These are phyloP conservation scores for Cenopis cana DNA, from an alignment of 2,888 invertebrate genomes.

Conservation along the genomic window DNA sequence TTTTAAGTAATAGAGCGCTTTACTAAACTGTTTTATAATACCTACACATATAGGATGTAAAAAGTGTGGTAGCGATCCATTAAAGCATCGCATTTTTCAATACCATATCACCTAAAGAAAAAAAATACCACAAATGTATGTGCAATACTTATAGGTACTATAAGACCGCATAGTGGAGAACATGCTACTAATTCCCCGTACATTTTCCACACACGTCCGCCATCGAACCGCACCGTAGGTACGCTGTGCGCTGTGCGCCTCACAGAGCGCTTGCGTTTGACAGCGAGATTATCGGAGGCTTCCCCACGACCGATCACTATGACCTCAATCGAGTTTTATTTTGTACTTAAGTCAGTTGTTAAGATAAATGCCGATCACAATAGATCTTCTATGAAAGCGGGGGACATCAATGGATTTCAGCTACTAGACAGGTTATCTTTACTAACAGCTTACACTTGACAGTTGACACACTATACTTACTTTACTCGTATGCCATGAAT, in stretches of 20 bases:
- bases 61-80: too few species aligned
- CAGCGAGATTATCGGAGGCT: conserved; percentile 73
- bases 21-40: too few species aligned
- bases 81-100: too few species aligned
- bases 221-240: conserved; percentile 49
- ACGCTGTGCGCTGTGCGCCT: conserved; percentile 49
- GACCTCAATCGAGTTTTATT: conserved; percentile 60
- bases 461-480: too few species aligned
- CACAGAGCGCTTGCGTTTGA: conserved; percentile 67
- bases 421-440: background rate
- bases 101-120: background rate
- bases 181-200: conserved; percentile 38
- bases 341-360: conserved; percentile 38
- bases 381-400: conserved; percentile 7
- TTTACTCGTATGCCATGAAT: too few species aligned
- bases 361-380: conserved; percentile 31
- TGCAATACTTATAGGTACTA: background rate
- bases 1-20: too few species aligned
- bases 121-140: conserved; percentile 6
- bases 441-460: background rate
- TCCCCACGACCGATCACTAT: conserved; percentile 64
- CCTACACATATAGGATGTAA: too few species aligned
- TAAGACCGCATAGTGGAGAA: background rate
- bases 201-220: conserved; percentile 52
- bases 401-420: conserved; percentile 11